Base-by-base conservation (phyloP, 2,797 vertebrate species). In the Lepidocolaptes lacrymiger region DNA sequence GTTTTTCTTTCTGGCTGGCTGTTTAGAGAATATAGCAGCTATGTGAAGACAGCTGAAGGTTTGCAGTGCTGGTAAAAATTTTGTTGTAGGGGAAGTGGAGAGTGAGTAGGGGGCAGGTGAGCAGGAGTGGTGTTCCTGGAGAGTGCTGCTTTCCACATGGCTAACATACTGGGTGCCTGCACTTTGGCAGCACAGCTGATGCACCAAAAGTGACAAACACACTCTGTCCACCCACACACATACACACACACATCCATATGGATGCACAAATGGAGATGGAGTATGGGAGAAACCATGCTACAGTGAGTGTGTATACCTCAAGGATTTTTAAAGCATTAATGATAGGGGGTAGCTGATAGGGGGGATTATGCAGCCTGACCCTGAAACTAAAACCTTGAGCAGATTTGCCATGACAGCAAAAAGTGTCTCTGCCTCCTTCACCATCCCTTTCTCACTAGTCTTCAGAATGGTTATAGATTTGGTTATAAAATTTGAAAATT, bases 291-390 rank as follows among this genome's bases (percentile, higher is more conserved):
- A 22, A 78, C 19, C 43, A 34, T 32, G 41, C 7, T 19, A 52
- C 4, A 6, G 24, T 13, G 14, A 75, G 46, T 6, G 16, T 43
- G 36, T 39, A 30, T 23, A 46, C 56, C 32, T 71, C 12, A 30
- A 63, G 52, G 61, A 74, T 74, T 81, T 95, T 80, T 69, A 64
- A 81, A 91, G n/a, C 16, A 30, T 13, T 79, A 84, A 87, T 37
- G n/a, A 51, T 73, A 37, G 11, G 37, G 37, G 10, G 37, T 26
- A 69, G 43, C 34, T 81, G 49, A 68, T 23, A 66, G 22, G 46
- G 43, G 37, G 39, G 91, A 88, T 75, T 91, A 66, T 4, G 16
- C 51, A 89, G 63, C 55, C 51, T 69, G 68, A 78, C 23, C 43
- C 63, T 75, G 39, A 90, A 84, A 76, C n/a, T 24, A 78, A 91